Percentiles rank a stretch among this genome's conserved stretches.
phyloP scores from a whole-genome alignment of 2,113 vertebrate species.

The Oostethus manadensis region DNA sequence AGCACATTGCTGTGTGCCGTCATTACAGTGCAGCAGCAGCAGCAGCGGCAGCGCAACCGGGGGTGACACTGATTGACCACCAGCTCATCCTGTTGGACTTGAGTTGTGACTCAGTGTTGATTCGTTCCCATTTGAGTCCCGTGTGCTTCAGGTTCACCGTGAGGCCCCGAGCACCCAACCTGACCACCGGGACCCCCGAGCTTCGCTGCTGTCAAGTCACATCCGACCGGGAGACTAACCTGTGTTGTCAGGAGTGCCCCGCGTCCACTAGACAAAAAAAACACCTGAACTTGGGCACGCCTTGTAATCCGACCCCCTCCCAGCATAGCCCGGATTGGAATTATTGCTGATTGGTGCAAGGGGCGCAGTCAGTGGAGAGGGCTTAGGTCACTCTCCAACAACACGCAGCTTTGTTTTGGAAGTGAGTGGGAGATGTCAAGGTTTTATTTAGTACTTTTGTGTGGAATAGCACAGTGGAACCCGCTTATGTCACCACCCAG shows the following conservation, averaged over 20 bases:
- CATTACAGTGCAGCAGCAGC: slow-evolving; percentile 21
- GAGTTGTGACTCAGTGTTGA: slow-evolving; percentile 63
- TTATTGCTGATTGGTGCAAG: slow-evolving; percentile 31
- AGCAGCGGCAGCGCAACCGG: slow-evolving; percentile 20
- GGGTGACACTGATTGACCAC: slow-evolving; percentile 57
- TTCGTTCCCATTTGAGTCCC: slow-evolving; percentile 41
- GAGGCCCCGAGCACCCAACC: slow-evolving; percentile 51
- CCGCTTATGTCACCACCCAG: no score
- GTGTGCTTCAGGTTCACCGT: slow-evolving; percentile 47
- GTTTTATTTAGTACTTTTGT: not conserved
- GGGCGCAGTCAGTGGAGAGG: slow-evolving; percentile 6
- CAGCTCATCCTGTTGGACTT: slow-evolving; percentile 53
- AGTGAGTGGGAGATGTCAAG: slow-evolving; percentile 23
- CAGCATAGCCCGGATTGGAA: slow-evolving; percentile 42
- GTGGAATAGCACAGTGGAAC: no score
- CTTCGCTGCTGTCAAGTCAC: slow-evolving; percentile 63
- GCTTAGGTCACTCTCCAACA: slow-evolving; percentile 38
- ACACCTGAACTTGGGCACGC: slow-evolving; percentile 69
- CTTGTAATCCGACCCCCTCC: slow-evolving; percentile 54
- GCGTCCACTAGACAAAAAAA: slow-evolving; percentile 42
- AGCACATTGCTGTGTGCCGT: slow-evolving; percentile 27
- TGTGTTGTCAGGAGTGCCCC: slow-evolving; percentile 65
- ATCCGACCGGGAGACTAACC: slow-evolving; percentile 66
- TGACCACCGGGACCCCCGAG: slow-evolving; percentile 59
- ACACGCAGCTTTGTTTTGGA: slow-evolving; percentile 31